These are phyloP conservation scores for Lates calcarifer DNA, from an alignment of 2,113 vertebrate species.

Conservation along the genomic window DNA sequence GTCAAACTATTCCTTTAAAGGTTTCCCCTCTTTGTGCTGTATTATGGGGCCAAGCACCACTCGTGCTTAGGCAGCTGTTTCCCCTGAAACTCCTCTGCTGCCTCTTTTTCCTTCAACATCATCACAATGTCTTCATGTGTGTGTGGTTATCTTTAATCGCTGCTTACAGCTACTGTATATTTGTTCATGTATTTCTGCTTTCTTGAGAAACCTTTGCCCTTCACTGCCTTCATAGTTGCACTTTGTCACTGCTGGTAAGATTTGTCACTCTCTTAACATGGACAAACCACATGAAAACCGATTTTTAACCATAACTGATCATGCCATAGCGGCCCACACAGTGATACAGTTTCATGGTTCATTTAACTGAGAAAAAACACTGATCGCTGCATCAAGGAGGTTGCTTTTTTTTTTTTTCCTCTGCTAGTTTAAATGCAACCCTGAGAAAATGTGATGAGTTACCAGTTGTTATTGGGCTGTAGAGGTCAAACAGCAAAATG, in stretches of 20 bases:
- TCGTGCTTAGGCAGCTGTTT: background rate
- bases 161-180: constrained; percentile 13
- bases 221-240: constrained; percentile 14
- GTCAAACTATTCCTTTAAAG: constrained; percentile 4
- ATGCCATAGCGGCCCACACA: constrained; percentile 41
- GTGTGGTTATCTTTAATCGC: constrained; percentile 4
- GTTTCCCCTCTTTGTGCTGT: background rate
- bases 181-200: constrained; percentile 21
- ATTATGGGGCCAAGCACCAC: background rate
- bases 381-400: constrained; percentile 39
- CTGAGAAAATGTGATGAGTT: constrained; percentile 37
- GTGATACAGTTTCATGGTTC: constrained; percentile 57
- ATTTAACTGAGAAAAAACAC: constrained; percentile 33
- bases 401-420: background rate
- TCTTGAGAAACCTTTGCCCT: constrained; percentile 43
- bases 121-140: constrained; percentile 2
- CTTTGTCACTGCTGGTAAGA: constrained; percentile 35
- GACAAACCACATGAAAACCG: constrained; percentile 52
- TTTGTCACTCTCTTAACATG: constrained; percentile 33
- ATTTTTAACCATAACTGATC: constrained; percentile 51
- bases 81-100: background rate
- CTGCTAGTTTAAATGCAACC: constrained; percentile 42
- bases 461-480: constrained; percentile 69
- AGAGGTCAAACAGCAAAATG: constrained; percentile 77
- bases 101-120: constrained; percentile 2